Percentiles rank a stretch among this genome's conserved stretches.
These are phyloP conservation scores for Chondrosia reniformis DNA, from an alignment of 37 sponge, comb jelly and placozoan species.

Conservation along the genomic window DNA sequence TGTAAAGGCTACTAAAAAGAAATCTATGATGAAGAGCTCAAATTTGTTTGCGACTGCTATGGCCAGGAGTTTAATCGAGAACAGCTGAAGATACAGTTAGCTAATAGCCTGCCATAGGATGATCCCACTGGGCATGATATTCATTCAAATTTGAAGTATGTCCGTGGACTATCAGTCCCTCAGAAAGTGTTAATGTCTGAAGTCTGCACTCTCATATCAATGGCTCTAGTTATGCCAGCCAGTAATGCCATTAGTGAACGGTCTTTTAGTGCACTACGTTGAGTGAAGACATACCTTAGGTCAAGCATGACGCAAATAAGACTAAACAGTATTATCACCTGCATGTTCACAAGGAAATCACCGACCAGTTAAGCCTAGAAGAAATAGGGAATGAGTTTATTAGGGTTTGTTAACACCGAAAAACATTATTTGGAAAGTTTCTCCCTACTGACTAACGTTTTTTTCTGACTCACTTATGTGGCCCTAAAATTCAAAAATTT, in stretches of 20 bases:
- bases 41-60: constrained; percentile 25
- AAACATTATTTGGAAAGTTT: constrained; percentile 32
- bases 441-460: not conserved
- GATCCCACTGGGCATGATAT: not conserved
- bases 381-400: constrained; percentile 36
- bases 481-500: too few relatives aligned
- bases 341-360: constrained; percentile 27
- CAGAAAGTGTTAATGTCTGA: constrained; percentile 23
- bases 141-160: not conserved
- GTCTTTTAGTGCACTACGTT: constrained; percentile 32
- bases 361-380: constrained; percentile 24
- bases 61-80: constrained; percentile 1
- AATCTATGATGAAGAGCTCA: not conserved
- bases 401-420: constrained; percentile 7
- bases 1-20: constrained; percentile 19
- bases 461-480: not conserved
- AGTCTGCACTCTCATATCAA: constrained; percentile 18
- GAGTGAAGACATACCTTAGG: constrained; percentile 35
- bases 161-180: not conserved
- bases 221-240: constrained; percentile 36
- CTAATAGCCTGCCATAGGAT: not conserved
- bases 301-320: constrained; percentile 37
- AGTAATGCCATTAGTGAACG: constrained; percentile 40
- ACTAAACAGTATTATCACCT: constrained; percentile 28
- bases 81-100: not conserved